Conservation (phyloP, 2,113 vertebrate species). For the Stigmatopora nigra region DNA sequence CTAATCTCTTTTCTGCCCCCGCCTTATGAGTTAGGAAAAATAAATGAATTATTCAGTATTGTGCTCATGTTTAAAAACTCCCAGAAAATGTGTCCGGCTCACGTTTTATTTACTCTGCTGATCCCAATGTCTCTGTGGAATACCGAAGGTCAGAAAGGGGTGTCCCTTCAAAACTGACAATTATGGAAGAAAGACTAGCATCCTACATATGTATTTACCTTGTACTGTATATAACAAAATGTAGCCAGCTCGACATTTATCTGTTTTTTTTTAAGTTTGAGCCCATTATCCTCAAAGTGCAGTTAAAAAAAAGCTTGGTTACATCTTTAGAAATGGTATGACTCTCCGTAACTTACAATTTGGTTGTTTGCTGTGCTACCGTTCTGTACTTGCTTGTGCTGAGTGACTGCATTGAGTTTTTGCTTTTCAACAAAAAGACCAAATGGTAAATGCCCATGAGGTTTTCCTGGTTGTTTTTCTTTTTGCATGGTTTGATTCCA, state of each 20-base stretch:
- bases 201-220: conserved; percentile 11
- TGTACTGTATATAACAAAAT: background rate
- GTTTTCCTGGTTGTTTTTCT: conserved; percentile 1
- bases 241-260: background rate
- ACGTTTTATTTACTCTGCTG: too few species aligned
- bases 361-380: conserved; percentile 27
- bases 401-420: background rate
- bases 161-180: conserved; percentile 8
- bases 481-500: conserved; percentile 37
- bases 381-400: conserved; percentile 5
- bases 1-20: conserved; percentile 35
- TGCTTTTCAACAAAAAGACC: background rate
- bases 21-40: conserved; percentile 33
- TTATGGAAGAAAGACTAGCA: conserved; percentile 29
- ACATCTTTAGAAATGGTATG: conserved; percentile 25
- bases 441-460: background rate
- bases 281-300: background rate
- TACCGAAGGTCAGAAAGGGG: too few species aligned
- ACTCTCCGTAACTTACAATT: conserved; percentile 1
- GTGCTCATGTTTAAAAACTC: conserved; percentile 30
- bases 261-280: background rate
- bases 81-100: too few species aligned
- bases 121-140: too few species aligned
- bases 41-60: conserved; percentile 60
- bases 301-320: conserved; percentile 11